Percentiles rank a stretch among this genome's conserved stretches.
phyloP scores from a whole-genome alignment of 64 coral and sea anemone genomes.

The Pocillopora damicornis region DNA sequence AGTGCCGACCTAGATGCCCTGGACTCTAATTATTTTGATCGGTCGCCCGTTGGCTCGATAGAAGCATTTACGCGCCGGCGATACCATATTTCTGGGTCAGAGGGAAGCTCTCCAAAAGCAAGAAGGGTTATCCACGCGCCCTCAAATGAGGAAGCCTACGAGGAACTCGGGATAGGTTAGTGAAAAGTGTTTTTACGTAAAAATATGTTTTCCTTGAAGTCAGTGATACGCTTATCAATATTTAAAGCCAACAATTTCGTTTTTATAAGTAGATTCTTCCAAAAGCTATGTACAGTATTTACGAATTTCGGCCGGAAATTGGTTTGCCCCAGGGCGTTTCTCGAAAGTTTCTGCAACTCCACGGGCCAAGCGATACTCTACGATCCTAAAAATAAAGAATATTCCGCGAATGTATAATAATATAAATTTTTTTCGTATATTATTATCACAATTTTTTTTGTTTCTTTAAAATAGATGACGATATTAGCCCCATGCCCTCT shows the following conservation, averaged over 20 bases:
- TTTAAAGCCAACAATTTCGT: no score
- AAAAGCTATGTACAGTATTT: no score
- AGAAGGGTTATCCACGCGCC: background rate
- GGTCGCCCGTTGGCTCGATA: conserved; percentile 51
- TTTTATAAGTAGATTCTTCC: no score
- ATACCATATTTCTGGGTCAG: conserved; percentile 60
- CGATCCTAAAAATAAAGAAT: no score
- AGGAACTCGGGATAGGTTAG: conserved; percentile 20
- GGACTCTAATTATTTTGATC: conserved; percentile 55
- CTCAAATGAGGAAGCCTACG: conserved; percentile 7
- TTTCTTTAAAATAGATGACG: conserved; percentile 11
- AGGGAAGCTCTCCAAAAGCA: conserved; percentile 53
- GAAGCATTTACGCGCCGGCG: conserved; percentile 71
- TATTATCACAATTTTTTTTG: background rate
- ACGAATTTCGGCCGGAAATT: no score
- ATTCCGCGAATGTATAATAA: no score
- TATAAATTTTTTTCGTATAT: background rate
- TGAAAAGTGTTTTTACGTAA: background rate
- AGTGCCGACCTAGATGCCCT: conserved; percentile 42
- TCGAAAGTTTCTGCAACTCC: no score
- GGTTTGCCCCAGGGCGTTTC: no score
- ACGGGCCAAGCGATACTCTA: no score
- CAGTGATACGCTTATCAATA: no score
- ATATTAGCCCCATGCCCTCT: background rate
- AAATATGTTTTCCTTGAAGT: background rate